Evolutionary conservation across 2,797 vertebrate species (phyloP).

Genomic region (Gobio occitaniae): DNA sequence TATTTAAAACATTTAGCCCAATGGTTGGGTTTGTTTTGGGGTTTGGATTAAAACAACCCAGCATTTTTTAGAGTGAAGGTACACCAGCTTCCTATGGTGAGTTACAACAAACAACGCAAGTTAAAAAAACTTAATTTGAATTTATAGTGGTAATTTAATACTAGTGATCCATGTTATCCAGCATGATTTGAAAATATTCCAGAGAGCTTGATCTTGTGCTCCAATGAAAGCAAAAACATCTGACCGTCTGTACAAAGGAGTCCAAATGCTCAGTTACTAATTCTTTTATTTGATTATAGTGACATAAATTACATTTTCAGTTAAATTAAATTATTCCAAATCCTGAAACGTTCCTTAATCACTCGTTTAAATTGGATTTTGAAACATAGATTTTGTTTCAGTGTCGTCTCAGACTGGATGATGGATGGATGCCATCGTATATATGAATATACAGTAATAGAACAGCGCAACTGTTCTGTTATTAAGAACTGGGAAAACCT

Average conservation of each 20-base stretch:
- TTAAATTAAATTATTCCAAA: neutral
- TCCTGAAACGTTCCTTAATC: neutral
- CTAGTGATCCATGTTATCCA: neutral
- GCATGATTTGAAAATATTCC: slow-evolving; percentile 9
- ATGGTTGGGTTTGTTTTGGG: too few relatives aligned
- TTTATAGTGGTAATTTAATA: neutral
- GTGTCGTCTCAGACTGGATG: neutral
- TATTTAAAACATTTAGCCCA: too few relatives aligned
- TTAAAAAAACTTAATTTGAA: neutral
- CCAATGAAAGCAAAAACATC: too few relatives aligned
- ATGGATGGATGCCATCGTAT: neutral
- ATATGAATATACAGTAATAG: neutral
- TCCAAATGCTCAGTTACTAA: neutral
- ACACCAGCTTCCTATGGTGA: too few relatives aligned
- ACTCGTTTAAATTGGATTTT: neutral
- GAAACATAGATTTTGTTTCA: neutral
- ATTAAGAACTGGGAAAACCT: neutral
- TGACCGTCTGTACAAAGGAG: neutral
- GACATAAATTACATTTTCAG: neutral
- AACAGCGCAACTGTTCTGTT: neutral
- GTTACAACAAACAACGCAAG: neutral
- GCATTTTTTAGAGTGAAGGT: neutral
- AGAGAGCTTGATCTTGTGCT: neutral
- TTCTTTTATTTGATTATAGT: neutral
- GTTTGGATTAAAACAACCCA: too few relatives aligned